A percentile compares a stretch with the other conserved stretches of the same genome.
Conservation (phyloP, 2,888 invertebrate genomes). For the Polylopha cassiicola region DNA sequence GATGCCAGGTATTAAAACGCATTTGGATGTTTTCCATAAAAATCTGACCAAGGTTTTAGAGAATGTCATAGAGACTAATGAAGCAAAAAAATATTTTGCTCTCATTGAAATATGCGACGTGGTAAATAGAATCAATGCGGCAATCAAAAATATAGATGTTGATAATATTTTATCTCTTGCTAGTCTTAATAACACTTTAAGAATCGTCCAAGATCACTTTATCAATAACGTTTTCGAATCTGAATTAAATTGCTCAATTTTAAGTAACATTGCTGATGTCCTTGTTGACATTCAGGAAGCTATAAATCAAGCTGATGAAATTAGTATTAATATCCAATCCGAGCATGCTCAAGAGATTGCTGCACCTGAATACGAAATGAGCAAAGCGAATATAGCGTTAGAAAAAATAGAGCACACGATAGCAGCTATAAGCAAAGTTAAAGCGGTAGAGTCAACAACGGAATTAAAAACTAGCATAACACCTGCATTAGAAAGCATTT, state of each 20-base stretch:
- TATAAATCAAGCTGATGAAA: conserved; percentile 51
- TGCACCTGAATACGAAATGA: conserved; percentile 26
- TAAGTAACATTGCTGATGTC: conserved; percentile 48
- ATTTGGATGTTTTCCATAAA: conserved; percentile 63
- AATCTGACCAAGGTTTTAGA: conserved; percentile 75
- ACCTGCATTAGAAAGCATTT: conserved; percentile 49
- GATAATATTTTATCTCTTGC: conserved; percentile 47
- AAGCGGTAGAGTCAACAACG: conserved; percentile 42
- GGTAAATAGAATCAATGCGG: conserved; percentile 52
- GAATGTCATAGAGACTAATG: conserved; percentile 73
- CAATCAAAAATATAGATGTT: conserved; percentile 48
- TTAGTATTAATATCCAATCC: conserved; percentile 44
- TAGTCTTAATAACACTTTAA: conserved; percentile 54
- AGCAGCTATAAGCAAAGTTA: conserved; percentile 50
- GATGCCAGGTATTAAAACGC: conserved; percentile 42
- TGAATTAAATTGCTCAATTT: conserved; percentile 49
- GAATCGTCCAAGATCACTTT: conserved; percentile 52
- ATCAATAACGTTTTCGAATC: conserved; percentile 50
- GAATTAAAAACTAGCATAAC: conserved; percentile 33
- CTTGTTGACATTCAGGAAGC: conserved; percentile 50
- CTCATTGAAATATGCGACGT: conserved; percentile 62
- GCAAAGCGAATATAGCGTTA: conserved; percentile 44
- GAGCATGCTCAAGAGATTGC: conserved; percentile 49
- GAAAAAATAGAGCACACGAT: conserved; percentile 59
- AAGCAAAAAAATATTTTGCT: conserved; percentile 55